Evolutionary conservation across 2,797 vertebrate genomes (phyloP).

Genomic region (Myripristis jacobus): DNA sequence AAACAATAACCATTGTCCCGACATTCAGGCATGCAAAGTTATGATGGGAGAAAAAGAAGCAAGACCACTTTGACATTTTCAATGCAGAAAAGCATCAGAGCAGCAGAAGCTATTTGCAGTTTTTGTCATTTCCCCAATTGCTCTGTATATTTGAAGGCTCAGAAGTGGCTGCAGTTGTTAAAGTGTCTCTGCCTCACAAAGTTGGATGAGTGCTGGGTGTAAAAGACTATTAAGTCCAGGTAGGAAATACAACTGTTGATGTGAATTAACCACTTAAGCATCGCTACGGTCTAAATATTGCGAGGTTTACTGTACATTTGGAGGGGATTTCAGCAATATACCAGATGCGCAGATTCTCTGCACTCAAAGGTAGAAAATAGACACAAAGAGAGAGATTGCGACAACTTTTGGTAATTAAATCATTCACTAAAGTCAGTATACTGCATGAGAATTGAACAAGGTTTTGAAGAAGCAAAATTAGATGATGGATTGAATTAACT

Average conservation of each 20-base stretch:
- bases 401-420: background rate
- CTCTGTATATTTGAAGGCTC: background rate
- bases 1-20: conserved; percentile 29
- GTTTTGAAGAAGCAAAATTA: background rate
- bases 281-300: too few relatives aligned
- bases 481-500: background rate
- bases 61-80: conserved; percentile 32
- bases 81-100: conserved; percentile 33
- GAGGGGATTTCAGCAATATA: background rate
- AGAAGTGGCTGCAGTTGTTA: conserved; percentile 27
- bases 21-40: background rate
- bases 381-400: background rate
- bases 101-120: conserved; percentile 40
- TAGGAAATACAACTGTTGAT: too few relatives aligned
- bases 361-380: conserved; percentile 2
- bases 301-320: too few relatives aligned
- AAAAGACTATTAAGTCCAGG: too few relatives aligned
- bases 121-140: conserved; percentile 21
- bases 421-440: background rate
- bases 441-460: background rate
- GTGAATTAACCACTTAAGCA: too few relatives aligned
- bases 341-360: background rate
- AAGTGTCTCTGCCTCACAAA: conserved; percentile 26
- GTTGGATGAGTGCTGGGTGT: background rate
- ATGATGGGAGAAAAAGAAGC: background rate